Evolutionary conservation across 1,140 invertebrate genomes (phyloP).

Genomic region (Drosophila jambulina): DNA sequence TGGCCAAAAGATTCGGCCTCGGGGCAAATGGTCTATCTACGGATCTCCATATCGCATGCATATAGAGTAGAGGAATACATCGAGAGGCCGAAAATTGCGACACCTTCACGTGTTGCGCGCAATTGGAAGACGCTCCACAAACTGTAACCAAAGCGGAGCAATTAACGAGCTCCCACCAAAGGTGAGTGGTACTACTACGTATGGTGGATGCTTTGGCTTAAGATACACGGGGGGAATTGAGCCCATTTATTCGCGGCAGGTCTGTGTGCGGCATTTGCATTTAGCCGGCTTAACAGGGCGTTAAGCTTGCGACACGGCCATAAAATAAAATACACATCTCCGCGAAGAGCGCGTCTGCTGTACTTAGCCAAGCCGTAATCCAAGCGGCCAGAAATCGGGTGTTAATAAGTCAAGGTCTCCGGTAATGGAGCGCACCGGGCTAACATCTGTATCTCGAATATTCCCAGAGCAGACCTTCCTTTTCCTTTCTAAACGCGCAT

Average conservation of each 20-base stretch:
- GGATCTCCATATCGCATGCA: constrained; percentile 18
- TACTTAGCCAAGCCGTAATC: constrained; percentile 38
- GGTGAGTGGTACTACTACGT: constrained; percentile 2
- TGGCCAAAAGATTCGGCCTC: constrained; percentile 53
- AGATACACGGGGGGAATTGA: constrained; percentile 5
- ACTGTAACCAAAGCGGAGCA: constrained; percentile 52
- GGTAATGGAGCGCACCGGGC: constrained; percentile 42
- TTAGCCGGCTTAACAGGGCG: constrained; percentile 78
- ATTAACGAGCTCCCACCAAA: constrained; percentile 50
- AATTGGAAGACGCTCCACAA: constrained; percentile 68
- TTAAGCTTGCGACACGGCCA: constrained; percentile 74
- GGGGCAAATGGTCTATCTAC: constrained; percentile 18
- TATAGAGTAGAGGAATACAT: constrained; percentile 9
- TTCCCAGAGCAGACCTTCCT: constrained; percentile 42
- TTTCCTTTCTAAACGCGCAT: constrained; percentile 78
- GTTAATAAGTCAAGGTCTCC: constrained; percentile 77
- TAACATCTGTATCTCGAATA: constrained; percentile 7
- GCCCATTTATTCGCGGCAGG: constrained; percentile 75
- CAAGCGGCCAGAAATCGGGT: constrained; percentile 36
- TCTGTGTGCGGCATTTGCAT: constrained; percentile 69
- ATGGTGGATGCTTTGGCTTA: not conserved
- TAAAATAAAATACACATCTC: constrained; percentile 49
- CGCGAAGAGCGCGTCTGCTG: not conserved
- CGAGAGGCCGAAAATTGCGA: constrained; percentile 67
- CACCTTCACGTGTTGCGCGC: constrained; percentile 78